phyloP scores from a whole-genome alignment of 2,113 vertebrate species.

The Mellivora capensis region DNA sequence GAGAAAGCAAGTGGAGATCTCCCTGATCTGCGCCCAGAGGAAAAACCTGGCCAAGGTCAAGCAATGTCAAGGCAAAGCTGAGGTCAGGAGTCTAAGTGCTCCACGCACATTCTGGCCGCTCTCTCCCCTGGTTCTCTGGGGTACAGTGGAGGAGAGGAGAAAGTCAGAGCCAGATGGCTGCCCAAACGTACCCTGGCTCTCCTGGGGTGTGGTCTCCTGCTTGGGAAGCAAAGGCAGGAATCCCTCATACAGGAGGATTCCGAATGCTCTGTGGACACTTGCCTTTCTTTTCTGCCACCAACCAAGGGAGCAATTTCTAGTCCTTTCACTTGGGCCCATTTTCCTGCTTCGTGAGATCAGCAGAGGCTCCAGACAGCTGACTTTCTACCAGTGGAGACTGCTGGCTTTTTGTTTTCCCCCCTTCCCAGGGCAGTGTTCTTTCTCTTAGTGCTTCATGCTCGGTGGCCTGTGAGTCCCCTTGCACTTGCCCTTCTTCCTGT shows the following conservation, averaged over 20 bases:
- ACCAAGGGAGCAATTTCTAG: not conserved
- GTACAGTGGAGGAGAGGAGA: not conserved
- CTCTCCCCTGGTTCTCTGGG: not conserved
- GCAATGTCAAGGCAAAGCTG: not conserved
- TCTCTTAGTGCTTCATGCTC: not conserved
- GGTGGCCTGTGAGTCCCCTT: not conserved
- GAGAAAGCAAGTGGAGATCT: not conserved
- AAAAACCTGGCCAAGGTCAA: slow-evolving; percentile 5
- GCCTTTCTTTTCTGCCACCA: not conserved
- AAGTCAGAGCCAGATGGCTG: not conserved
- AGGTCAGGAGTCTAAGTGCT: not conserved
- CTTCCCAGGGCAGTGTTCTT: not conserved
- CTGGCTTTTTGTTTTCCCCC: not conserved
- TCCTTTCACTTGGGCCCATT: not conserved
- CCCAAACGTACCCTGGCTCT: not conserved
- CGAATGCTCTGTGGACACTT: not conserved
- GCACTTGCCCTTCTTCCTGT: not conserved
- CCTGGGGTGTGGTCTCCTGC: not conserved
- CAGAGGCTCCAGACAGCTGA: not conserved
- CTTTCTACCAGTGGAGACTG: not conserved
- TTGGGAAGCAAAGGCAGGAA: not conserved
- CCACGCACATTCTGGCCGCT: not conserved
- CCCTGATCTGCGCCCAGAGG: not conserved
- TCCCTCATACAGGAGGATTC: not conserved
- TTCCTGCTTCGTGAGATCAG: not conserved